Evolutionary conservation across 2,113 vertebrate species (phyloP), one percentile per base, ranked within the genome.

Genomic region (Coptodon bakossiorum): DNA sequence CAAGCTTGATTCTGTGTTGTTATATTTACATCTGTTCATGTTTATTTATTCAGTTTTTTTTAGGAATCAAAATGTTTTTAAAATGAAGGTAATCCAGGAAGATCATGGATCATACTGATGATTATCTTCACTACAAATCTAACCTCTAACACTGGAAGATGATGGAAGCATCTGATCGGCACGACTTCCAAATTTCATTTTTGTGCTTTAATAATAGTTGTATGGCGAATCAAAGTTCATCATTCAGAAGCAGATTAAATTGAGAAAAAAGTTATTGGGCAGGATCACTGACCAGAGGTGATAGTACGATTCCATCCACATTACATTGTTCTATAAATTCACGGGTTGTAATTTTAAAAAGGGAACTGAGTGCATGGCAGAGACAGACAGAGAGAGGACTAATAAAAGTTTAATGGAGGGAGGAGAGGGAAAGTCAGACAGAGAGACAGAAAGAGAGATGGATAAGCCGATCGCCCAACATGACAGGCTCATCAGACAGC

Each of bases 401-500:
- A 89, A 90, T 92, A 87, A 89, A 89, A 90, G 83, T 80, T 80
- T 90, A 90, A 93, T 88, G 88, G 78, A 81, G 87, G 84, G 61
- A 82, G 78, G 53, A 87, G 82, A 86, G 71, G 57, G 24, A 59
- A 13, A 66, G 22, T 56, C 11, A 38, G 79, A 61, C 9, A 29
- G 66, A 86, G n/a, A 66, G 52, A 84, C 24, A 79, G 68, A 84
- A 34, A 73, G 68, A 73, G 84, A 91, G 86, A 93, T 83, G 88
- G 92, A 94, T 91, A 84, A 86, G 86, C 24, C 17, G 68, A 85
- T 86, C 53, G 19, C 59, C 83, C 29, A 16, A 61, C 40, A 86
- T 89, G 91, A 94, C 91, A 92, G 88, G 80, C 85, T 91, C 84
- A 90, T 93, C 88, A 92, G 85, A 88, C 82, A 71, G 16, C 27